Evolutionary conservation across 1,140 invertebrate species (phyloP).

Genomic region (Tyrophagus putrescentiae): DNA sequence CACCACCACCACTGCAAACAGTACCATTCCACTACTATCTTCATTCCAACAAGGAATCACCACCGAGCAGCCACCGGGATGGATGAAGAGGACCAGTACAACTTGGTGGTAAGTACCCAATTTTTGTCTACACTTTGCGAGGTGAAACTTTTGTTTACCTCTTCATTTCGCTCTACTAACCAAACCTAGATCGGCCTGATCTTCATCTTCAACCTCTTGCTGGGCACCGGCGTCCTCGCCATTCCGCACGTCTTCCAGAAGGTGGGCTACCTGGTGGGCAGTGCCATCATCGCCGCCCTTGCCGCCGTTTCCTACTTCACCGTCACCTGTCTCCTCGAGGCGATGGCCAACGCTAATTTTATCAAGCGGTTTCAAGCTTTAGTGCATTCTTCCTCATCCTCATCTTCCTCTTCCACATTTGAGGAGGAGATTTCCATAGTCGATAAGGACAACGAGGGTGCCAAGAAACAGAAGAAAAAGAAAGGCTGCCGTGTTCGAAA

Average conservation of each 20-base stretch:
- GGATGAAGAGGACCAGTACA: neutral
- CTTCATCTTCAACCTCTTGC: slow-evolving; percentile 94
- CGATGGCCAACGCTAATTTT: slow-evolving; percentile 86
- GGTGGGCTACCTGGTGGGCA: slow-evolving; percentile 80
- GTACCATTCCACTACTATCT: too few species aligned
- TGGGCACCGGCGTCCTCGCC: slow-evolving; percentile 89
- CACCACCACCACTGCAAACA: too few species aligned
- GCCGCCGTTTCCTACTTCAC: slow-evolving; percentile 51
- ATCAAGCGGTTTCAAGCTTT: too few species aligned
- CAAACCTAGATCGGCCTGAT: slow-evolving; percentile 70
- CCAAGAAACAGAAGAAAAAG: neutral
- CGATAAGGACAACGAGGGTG: neutral
- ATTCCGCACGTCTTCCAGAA: slow-evolving; percentile 74
- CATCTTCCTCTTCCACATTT: too few species aligned
- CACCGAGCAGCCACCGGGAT: too few species aligned
- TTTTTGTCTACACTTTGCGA: too few species aligned
- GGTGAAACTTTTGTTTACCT: neutral
- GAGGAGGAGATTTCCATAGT: neutral
- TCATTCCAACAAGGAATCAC: too few species aligned
- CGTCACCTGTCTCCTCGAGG: slow-evolving; percentile 78
- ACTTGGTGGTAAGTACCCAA: slow-evolving; percentile 1
- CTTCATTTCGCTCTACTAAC: too few species aligned
- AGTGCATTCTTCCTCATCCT: too few species aligned
- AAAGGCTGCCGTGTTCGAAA: too few species aligned
- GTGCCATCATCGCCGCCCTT: slow-evolving; percentile 58